Percentiles rank a stretch among this genome's conserved stretches.
Evolutionary conservation across 2,797 vertebrate species (phyloP).

Genomic region (Peromyscus melanophrys): DNA sequence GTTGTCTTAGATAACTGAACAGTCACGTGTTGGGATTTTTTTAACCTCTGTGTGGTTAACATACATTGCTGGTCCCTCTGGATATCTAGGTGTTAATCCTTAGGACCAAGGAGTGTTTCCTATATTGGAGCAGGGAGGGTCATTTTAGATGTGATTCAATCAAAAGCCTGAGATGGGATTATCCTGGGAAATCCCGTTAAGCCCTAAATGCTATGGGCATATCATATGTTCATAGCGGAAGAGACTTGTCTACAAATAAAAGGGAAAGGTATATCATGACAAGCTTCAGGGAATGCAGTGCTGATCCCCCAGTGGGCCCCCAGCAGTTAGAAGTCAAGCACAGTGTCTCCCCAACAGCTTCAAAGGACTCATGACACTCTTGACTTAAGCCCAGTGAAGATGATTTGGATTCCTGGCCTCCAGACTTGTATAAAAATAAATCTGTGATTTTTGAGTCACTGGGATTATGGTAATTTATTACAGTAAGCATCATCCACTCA

Average conservation of each 20-base stretch:
- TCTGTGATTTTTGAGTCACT: not conserved
- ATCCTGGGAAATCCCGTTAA: not conserved
- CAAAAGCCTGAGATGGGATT: not conserved
- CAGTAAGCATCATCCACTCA: not conserved
- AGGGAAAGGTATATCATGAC: not conserved
- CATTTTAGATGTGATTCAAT: not conserved
- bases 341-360: not conserved
- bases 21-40: not conserved
- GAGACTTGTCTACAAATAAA: not conserved
- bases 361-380: not conserved
- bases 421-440: not conserved
- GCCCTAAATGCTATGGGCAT: not conserved
- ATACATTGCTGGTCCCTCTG: not conserved
- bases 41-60: not conserved
- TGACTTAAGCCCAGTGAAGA: not conserved
- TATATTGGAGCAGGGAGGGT: not conserved
- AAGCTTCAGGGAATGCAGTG: not conserved
- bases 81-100: not conserved
- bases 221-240: not conserved
- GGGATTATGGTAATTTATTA: not conserved
- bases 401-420: not conserved
- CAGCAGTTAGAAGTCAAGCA: not conserved
- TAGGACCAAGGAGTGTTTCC: not conserved
- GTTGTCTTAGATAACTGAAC: slow-evolving; percentile 7
- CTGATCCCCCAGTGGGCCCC: too few species aligned